Conservation (phyloP, 2,888 invertebrate genomes). For the Drosophila prostipennis region DNA sequence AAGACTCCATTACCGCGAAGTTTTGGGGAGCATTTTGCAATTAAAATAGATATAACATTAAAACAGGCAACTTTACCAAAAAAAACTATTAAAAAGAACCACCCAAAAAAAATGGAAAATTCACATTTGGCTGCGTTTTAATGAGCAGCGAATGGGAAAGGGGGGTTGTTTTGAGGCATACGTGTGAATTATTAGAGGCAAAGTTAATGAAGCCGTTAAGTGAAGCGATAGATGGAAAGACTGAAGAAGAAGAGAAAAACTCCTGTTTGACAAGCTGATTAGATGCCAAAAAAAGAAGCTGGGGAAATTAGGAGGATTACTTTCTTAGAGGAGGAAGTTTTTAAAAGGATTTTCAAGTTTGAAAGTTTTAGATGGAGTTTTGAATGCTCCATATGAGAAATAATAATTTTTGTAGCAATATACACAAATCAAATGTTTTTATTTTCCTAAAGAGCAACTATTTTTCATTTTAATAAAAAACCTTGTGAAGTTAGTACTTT, state of each 20-base stretch:
- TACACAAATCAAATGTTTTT: no score
- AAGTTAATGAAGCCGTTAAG: conserved; percentile 42
- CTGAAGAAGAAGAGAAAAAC: background rate
- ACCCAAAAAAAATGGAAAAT: conserved; percentile 26
- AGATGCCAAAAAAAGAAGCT: conserved; percentile 13
- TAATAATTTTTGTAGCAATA: no score
- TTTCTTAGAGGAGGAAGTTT: background rate
- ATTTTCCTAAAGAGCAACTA: no score
- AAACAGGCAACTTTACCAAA: conserved; percentile 20
- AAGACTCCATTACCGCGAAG: conserved; percentile 31
- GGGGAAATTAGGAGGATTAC: conserved; percentile 19
- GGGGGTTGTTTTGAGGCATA: conserved; percentile 16
- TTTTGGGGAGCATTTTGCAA: conserved; percentile 45
- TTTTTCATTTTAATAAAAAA: background rate
- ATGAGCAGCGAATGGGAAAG: conserved; percentile 30
- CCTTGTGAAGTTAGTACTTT: background rate
- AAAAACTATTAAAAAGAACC: conserved; percentile 16
- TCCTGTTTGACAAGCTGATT: conserved; percentile 58
- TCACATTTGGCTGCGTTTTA: conserved; percentile 49
- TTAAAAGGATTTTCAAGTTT: background rate
- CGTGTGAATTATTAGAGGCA: conserved; percentile 39
- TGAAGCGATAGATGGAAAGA: conserved; percentile 9
- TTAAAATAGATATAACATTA: conserved; percentile 52
- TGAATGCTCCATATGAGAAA: no score
- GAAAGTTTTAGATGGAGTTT: no score